Percentiles rank a stretch among this genome's conserved stretches.
Evolutionary conservation across 2,888 invertebrate species (phyloP).

Genomic region (Abrostola tripartita): DNA sequence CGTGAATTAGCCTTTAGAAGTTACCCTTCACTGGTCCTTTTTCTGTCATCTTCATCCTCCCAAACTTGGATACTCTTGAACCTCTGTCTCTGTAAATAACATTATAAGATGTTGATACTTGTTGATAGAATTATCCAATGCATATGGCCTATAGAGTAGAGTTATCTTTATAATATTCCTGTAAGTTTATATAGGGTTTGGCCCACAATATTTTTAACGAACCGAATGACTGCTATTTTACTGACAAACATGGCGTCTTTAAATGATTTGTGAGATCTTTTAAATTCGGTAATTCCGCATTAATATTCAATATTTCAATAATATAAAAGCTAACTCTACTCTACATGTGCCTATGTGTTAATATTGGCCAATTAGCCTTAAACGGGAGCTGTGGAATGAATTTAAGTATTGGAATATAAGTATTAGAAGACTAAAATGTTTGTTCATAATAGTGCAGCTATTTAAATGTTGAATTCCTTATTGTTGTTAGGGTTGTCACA

Average conservation of each 20-base stretch:
- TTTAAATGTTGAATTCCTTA: slow-evolving; percentile 48
- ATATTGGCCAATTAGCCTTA: slow-evolving; percentile 84
- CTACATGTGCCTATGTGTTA: slow-evolving; percentile 73
- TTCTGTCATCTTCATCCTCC: slow-evolving; percentile 35
- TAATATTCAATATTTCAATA: not conserved
- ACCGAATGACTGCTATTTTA: too few species aligned
- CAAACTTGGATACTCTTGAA: slow-evolving; percentile 50
- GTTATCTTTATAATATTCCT: slow-evolving; percentile 41
- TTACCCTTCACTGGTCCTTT: slow-evolving; percentile 32
- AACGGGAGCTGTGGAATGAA: slow-evolving; percentile 84
- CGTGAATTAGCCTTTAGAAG: slow-evolving; percentile 12
- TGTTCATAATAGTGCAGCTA: slow-evolving; percentile 46
- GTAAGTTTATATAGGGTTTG: not conserved
- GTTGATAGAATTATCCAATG: slow-evolving; percentile 67
- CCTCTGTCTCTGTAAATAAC: slow-evolving; percentile 56
- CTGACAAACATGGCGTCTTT: too few species aligned
- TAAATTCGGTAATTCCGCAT: not conserved
- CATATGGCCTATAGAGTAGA: slow-evolving; percentile 47
- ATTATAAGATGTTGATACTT: slow-evolving; percentile 59
- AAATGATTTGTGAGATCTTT: not conserved
- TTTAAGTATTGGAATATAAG: slow-evolving; percentile 66
- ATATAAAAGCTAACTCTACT: slow-evolving; percentile 54
- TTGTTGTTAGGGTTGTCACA: slow-evolving; percentile 3
- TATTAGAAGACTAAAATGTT: slow-evolving; percentile 53
- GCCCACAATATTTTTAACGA: too few species aligned